Conservation (phyloP, 2,113 vertebrate species). For the Poecilia latipinna region DNA sequence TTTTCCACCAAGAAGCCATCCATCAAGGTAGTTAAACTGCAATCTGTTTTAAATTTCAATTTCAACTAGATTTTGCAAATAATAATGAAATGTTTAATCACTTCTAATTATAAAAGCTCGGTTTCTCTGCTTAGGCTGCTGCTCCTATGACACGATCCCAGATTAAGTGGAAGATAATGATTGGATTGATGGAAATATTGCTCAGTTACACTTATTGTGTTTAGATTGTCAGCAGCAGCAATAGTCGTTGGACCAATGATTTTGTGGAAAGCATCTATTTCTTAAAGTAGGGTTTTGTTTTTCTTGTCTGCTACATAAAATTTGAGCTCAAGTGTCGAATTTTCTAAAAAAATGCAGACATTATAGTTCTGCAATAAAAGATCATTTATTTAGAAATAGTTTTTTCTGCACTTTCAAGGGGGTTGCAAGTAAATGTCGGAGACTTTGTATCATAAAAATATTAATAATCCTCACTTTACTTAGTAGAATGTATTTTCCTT, state of each 20-base stretch:
- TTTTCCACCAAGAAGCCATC: slow-evolving; percentile 82
- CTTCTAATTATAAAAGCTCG: background rate
- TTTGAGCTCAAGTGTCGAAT: background rate
- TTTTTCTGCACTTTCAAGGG: background rate
- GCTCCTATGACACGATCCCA: too few species aligned
- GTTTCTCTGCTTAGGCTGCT: too few species aligned
- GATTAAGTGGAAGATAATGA: too few species aligned
- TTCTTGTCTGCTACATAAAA: background rate
- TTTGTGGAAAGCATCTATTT: too few species aligned
- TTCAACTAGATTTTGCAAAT: background rate
- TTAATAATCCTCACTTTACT: slow-evolving; percentile 1
- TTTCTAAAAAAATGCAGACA: background rate
- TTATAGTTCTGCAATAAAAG: background rate
- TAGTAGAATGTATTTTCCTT: slow-evolving; percentile 4
- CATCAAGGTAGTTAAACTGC: slow-evolving; percentile 75
- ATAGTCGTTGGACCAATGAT: too few species aligned
- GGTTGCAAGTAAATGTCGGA: background rate
- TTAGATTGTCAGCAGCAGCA: too few species aligned
- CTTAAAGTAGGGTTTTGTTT: too few species aligned
- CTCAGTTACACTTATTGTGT: too few species aligned
- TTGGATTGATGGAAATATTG: too few species aligned
- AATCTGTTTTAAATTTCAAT: slow-evolving; percentile 3
- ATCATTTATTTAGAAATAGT: background rate
- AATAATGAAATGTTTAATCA: background rate
- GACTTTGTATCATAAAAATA: slow-evolving; percentile 6